Conservation (phyloP, 2,113 vertebrate species). For the Hemiscyllium ocellatum region DNA sequence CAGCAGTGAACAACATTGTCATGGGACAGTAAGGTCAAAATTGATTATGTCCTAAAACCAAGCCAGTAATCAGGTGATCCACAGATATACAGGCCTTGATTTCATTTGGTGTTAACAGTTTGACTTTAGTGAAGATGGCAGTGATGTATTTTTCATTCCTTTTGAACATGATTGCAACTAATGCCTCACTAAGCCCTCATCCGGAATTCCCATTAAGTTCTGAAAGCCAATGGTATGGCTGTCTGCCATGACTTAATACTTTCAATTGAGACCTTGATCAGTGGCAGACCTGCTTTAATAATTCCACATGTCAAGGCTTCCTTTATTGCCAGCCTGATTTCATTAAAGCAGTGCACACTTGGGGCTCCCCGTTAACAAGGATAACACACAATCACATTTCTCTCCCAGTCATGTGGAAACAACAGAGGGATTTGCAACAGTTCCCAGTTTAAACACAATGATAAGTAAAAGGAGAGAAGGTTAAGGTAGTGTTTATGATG, state of each 20-base stretch:
- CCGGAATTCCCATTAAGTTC: background rate
- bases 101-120: background rate
- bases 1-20: background rate
- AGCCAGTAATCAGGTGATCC: background rate
- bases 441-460: background rate
- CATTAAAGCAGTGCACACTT: background rate
- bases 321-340: background rate
- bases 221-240: background rate
- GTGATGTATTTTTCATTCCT: background rate
- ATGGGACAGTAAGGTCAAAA: background rate
- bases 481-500: background rate
- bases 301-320: background rate
- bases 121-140: background rate
- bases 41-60: background rate
- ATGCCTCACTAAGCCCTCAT: background rate
- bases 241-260: background rate
- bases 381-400: background rate
- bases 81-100: background rate
- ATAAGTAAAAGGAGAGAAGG: background rate
- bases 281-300: background rate
- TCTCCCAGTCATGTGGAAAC: background rate
- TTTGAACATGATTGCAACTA: background rate
- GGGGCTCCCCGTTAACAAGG: background rate
- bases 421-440: background rate
- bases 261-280: background rate